Conservation (phyloP, 2,797 vertebrate genomes). For the Fistularia tabacaria region DNA sequence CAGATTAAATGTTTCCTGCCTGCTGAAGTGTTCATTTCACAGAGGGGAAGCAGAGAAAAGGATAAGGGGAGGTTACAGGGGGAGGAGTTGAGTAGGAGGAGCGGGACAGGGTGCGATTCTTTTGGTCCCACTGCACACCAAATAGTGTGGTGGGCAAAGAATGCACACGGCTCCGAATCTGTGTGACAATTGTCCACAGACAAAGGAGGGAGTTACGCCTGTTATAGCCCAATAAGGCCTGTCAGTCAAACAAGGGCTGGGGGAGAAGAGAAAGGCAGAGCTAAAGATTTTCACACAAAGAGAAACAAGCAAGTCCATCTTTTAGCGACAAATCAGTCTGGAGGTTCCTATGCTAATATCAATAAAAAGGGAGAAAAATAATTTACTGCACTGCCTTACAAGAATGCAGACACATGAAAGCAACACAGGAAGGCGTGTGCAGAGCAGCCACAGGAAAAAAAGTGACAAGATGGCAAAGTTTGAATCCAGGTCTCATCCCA, state of each 20-base stretch:
- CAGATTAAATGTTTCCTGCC: conserved; percentile 99
- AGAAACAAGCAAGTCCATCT: conserved; percentile 99
- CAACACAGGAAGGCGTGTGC: conserved; percentile 12
- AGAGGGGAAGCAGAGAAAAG: conserved; percentile 81
- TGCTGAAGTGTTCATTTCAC: conserved; percentile 99
- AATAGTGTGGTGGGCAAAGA: conserved; percentile 94
- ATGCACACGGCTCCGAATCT: conserved; percentile 95
- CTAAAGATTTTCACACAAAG: conserved; percentile 98
- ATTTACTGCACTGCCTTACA: conserved; percentile 74
- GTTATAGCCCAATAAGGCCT: conserved; percentile 99
- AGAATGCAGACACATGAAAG: conserved; percentile 51
- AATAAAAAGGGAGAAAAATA: conserved; percentile 84
- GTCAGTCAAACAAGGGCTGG: conserved; percentile 98
- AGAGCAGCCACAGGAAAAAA: conserved; percentile 3
- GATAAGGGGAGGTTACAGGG: conserved; percentile 65
- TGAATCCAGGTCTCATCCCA: conserved; percentile 1
- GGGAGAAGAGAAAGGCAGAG: conserved; percentile 89
- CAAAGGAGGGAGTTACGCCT: conserved; percentile 98
- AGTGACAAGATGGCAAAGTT: conserved; percentile 16
- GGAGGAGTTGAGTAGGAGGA: conserved; percentile 87
- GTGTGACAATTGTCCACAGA: conserved; percentile 97
- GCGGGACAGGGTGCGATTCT: conserved; percentile 87
- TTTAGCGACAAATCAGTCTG: conserved; percentile 96
- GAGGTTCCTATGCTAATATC: conserved; percentile 89
- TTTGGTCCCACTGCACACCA: conserved; percentile 93